phyloP scores from a whole-genome alignment of 2,888 invertebrate genomes.

The Polydrusus pterygomalis region DNA sequence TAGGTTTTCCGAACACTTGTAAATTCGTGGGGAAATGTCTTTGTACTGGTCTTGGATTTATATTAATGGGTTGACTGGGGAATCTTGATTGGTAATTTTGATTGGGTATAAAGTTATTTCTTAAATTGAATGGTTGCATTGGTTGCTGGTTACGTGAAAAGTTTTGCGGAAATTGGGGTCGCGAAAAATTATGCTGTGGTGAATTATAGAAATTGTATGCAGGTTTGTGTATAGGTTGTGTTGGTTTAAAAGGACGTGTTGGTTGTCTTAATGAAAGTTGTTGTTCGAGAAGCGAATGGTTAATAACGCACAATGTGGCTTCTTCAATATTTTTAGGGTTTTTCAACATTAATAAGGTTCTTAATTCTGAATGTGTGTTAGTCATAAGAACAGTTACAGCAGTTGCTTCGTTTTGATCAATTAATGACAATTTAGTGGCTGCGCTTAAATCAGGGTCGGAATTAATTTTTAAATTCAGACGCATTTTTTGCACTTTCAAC shows the following conservation, averaged over 20 bases:
- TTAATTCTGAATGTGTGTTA: conserved; percentile 4
- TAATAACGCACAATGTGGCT: not conserved
- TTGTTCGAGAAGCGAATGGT: not conserved
- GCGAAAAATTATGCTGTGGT: not conserved
- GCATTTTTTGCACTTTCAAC: conserved; percentile 12
- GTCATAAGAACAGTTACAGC: conserved; percentile 22
- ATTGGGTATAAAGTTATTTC: not conserved
- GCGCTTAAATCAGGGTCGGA: not conserved
- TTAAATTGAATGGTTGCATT: too few relatives aligned
- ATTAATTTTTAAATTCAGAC: conserved; percentile 5
- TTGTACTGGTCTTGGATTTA: conserved; percentile 45
- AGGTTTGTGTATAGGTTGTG: not conserved
- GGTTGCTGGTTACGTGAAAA: not conserved
- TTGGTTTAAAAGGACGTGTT: not conserved
- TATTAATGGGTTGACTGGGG: conserved; percentile 49
- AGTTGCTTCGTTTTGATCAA: conserved; percentile 25
- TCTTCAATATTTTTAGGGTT: conserved; percentile 29
- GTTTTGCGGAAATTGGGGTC: not conserved
- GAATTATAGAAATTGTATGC: not conserved
- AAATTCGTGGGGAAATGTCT: conserved; percentile 35
- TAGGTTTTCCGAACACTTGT: conserved; percentile 46
- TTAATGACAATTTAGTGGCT: not conserved
- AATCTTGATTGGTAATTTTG: not conserved
- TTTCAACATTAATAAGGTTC: conserved; percentile 29
- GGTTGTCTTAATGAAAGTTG: not conserved